Evolutionary conservation across 2,797 vertebrate genomes (phyloP).

Genomic region (Spatula versicolor): DNA sequence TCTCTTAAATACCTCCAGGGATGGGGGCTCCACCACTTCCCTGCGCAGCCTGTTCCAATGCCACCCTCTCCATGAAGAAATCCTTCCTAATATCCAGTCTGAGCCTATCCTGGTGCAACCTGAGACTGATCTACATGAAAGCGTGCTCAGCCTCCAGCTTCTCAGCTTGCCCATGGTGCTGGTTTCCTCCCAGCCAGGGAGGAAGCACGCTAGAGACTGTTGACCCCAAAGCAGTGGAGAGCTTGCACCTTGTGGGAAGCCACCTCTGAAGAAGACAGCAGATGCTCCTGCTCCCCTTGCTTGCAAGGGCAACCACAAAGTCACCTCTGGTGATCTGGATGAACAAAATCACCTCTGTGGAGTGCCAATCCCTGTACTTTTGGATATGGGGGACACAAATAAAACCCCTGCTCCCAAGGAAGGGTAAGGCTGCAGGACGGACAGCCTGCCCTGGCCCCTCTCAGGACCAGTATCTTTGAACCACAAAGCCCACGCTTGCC

Average conservation of each 20-base stretch:
- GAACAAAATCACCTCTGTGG: neutral
- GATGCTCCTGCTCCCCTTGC: neutral
- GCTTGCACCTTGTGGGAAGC: neutral
- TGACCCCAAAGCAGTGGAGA: neutral
- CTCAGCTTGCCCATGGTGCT: neutral
- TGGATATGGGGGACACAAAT: neutral
- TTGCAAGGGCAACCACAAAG: neutral
- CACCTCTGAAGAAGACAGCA: neutral
- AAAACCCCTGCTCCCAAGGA: neutral
- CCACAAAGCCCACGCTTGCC: neutral
- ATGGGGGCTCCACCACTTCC: neutral
- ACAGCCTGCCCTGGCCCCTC: neutral
- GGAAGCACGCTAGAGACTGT: neutral
- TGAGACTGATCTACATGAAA: neutral
- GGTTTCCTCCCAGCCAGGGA: neutral
- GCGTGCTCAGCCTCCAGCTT: neutral
- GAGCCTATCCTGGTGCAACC: neutral
- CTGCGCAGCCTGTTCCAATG: neutral
- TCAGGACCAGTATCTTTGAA: neutral
- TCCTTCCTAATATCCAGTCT: neutral
- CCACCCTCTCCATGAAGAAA: neutral
- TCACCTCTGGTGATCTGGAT: neutral
- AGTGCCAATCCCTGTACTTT: fast-evolving
- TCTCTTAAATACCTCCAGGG: neutral
- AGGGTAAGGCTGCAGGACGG: neutral